Evolutionary conservation across 2,797 vertebrate genomes (phyloP).

Genomic region (Chromis chromis): DNA sequence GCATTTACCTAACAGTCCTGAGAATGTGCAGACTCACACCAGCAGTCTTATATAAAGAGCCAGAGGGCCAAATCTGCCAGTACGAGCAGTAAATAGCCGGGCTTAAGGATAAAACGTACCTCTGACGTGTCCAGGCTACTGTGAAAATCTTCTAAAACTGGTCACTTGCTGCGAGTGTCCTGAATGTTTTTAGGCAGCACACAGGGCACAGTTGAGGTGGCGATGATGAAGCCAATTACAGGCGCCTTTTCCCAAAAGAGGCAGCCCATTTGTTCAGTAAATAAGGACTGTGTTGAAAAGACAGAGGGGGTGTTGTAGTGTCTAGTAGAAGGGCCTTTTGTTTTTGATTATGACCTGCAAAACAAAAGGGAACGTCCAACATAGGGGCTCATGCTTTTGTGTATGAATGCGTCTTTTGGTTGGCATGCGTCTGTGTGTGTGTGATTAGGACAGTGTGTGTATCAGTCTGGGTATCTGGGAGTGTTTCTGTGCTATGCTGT

Average conservation of each 20-base stretch:
- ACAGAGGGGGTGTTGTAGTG: constrained; percentile 21
- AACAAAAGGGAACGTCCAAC: constrained; percentile 18
- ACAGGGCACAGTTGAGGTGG: constrained; percentile 51
- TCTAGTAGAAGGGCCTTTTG: neutral
- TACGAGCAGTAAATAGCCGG: constrained; percentile 54
- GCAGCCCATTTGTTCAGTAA: constrained; percentile 43
- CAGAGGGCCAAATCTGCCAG: constrained; percentile 39
- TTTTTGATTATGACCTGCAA: constrained; percentile 28
- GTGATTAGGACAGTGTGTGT: constrained; percentile 15
- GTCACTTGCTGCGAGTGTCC: constrained; percentile 48
- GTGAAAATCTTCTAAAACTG: constrained; percentile 65
- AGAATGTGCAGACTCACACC: constrained; percentile 46
- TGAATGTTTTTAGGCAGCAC: constrained; percentile 55
- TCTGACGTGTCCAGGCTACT: constrained; percentile 52
- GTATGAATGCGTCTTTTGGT: constrained; percentile 1
- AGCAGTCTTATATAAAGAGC: constrained; percentile 46
- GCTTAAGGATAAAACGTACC: constrained; percentile 57
- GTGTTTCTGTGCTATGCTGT: constrained; percentile 61
- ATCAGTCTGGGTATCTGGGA: constrained; percentile 37
- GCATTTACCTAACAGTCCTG: constrained; percentile 8
- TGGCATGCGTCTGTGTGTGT: constrained; percentile 16
- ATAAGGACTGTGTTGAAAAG: constrained; percentile 43
- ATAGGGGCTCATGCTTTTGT: constrained; percentile 9
- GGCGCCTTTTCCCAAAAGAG: constrained; percentile 33
- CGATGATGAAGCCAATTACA: constrained; percentile 54